Evolutionary conservation across 1,140 invertebrate genomes (phyloP), one percentile per base, ranked within the genome.

Genomic region (Cheumatopsyche charites): DNA sequence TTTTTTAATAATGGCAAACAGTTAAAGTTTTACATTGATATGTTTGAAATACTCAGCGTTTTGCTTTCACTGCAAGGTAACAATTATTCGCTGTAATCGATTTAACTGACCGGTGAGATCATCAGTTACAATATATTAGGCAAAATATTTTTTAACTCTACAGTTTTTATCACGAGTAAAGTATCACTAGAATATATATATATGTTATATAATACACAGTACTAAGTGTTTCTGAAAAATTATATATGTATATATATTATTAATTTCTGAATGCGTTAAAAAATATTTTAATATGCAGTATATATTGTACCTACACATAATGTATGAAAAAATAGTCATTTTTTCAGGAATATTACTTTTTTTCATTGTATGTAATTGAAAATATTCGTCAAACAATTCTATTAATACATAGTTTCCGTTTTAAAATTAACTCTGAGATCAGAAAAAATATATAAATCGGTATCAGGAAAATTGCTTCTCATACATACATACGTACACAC

Each of bases 1-100:
- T 42, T 73, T 75, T 75, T 70, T 72, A 75, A 42, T 72, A 72
- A 75, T 73, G 74, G 74, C 74, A 75, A 74, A 73, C 68, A 73
- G 68, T 73, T 72, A 75, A 73, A 75, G 74, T 75, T 73, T 75
- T 71, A 68, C 70, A 73, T 68, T 75, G 74, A 75, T 75, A 75
- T 75, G 74, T 75, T 67, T 73, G 62, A 73, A 67, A 71, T 71
- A 67, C 62, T 72, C 66, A 72, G 66, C 49, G 58, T 67, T 55
- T 63, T 65, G 62, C 70, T 62, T 55, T 58, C 49, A 71, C 62
- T 70, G 70, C 65, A 73, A 70, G 58, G 62, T 58, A 52, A 41
- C 49, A 47, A n/a, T 68, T 19, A 67, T 67, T 72, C 70, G 70
- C 70, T 72, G 73, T 70, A 17, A 19, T 15, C 4, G 17, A 7